Evolutionary conservation across 2,888 invertebrate species (phyloP).

Genomic region (Xestia ashworthii): DNA sequence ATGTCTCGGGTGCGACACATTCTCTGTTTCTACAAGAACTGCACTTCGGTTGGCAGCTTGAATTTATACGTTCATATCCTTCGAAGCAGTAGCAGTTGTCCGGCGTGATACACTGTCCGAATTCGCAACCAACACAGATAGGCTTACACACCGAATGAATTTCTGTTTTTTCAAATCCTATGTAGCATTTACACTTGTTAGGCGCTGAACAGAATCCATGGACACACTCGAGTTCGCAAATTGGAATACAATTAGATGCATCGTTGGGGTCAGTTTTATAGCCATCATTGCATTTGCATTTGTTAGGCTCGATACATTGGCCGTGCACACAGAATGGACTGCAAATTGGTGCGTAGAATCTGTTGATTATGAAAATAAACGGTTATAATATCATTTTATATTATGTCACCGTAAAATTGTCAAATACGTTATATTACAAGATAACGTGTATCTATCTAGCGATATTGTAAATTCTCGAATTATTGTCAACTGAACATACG

Average conservation of each 20-base stretch:
- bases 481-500: too few species aligned
- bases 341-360: constrained; percentile 31
- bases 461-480: too few species aligned
- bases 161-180: constrained; percentile 33
- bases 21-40: constrained; percentile 58
- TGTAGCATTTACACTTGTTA: constrained; percentile 31
- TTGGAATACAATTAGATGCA: constrained; percentile 15
- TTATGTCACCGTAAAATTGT: too few species aligned
- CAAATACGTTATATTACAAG: too few species aligned
- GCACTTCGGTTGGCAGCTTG: constrained; percentile 41
- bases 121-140: constrained; percentile 41
- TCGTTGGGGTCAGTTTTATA: constrained; percentile 21
- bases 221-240: constrained; percentile 30
- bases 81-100: constrained; percentile 51
- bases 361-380: too few species aligned
- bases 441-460: too few species aligned
- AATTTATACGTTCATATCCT: constrained; percentile 32
- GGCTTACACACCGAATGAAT: constrained; percentile 35
- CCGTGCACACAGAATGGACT: constrained; percentile 24
- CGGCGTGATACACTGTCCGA: constrained; percentile 49
- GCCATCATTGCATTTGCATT: constrained; percentile 44
- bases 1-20: constrained; percentile 38
- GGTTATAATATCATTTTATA: too few species aligned
- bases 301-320: constrained; percentile 31
- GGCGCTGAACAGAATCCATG: constrained; percentile 25